Base-by-base conservation (phyloP, 2,888 invertebrate genomes). In the Nezara viridula region DNA sequence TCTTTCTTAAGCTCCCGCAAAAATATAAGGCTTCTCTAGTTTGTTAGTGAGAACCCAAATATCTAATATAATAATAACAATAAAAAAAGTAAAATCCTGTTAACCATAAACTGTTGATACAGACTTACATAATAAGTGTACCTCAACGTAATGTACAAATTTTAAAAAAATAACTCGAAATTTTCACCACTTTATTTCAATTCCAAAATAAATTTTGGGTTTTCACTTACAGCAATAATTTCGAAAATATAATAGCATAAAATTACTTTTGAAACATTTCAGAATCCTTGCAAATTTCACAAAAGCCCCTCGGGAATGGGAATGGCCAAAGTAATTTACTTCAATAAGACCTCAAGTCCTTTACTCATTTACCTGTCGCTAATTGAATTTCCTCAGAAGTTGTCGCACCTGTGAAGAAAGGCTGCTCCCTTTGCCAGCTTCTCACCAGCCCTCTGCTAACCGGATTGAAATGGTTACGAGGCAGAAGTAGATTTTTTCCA, bases 381-480 rank as follows among this genome's bases (percentile, higher is more conserved):
- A 55, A 55, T 55, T 55, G 55, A 55, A 55, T 55, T 55, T 16
- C 24, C 24, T 55, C n/a, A 55, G 55, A 55, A 55, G 55, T 55
- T 55, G 55, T 55, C 55, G 55, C 55, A 55, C 55, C 55, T 55
- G 55, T 55, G 55, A 55, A 55, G 55, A 55, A 55, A 55, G 55
- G 24, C 55, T 55, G 24, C 10, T 55, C 55, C 55, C 55, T 9
- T 16, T 24, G n/a, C 55, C 55, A 55, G 24, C n/a, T 55, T 55
- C 55, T 16, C 55, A 55, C 52, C 55, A 1, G 24, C 10, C 55
- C n/a, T n/a, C n/a, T 55, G 14, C 50, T 0, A 55, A 55, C 55
- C 55, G 24, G 7, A 16, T 55, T 6, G 2, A 24, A 24, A 24
- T 55, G n/a, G 7, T 55, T 55, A n/a, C n/a, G 24, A 55, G n/a